These are phyloP conservation scores for Hemistola chrysoprasaria DNA, from an alignment of 2,888 invertebrate species.

Conservation along the genomic window DNA sequence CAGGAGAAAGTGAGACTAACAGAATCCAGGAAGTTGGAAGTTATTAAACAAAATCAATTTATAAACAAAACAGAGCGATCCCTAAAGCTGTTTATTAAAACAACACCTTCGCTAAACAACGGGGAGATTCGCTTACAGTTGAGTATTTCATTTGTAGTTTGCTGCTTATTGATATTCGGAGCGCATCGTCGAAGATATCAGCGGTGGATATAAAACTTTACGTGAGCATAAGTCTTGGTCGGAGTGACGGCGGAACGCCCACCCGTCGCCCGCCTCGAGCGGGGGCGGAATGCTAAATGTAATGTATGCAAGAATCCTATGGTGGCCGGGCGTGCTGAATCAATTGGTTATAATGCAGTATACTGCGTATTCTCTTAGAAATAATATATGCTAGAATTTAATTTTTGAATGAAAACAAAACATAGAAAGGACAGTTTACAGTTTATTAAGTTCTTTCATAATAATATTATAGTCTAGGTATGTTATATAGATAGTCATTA, in stretches of 20 bases:
- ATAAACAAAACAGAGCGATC: slow-evolving; percentile 30
- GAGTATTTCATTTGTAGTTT: slow-evolving; percentile 62
- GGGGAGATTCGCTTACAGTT: slow-evolving; percentile 44
- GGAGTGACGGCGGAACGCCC: slow-evolving; percentile 37
- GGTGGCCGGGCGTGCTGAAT: slow-evolving; percentile 11
- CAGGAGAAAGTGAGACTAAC: slow-evolving; percentile 14
- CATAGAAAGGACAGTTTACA: no score
- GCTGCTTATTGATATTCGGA: slow-evolving; percentile 64
- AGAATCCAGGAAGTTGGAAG: slow-evolving; percentile 25
- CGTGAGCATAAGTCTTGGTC: slow-evolving; percentile 37
- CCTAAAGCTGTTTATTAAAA: slow-evolving; percentile 40
- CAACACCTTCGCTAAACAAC: slow-evolving; percentile 46
- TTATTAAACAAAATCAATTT: slow-evolving; percentile 33
- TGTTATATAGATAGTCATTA: no score
- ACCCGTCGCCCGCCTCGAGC: slow-evolving; percentile 18
- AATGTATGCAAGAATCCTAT: slow-evolving; percentile 10
- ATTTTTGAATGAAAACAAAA: no score
- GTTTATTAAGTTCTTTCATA: no score
- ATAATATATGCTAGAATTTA: no score
- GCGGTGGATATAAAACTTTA: slow-evolving; percentile 63
- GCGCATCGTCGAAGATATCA: slow-evolving; percentile 59
- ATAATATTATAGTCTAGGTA: no score
- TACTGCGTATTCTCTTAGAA: no score
- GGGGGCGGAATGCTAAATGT: slow-evolving; percentile 19
- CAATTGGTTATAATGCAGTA: background rate